Evolutionary conservation across 2,797 vertebrate genomes (phyloP).

Genomic region (Pseudochromis fuscus): DNA sequence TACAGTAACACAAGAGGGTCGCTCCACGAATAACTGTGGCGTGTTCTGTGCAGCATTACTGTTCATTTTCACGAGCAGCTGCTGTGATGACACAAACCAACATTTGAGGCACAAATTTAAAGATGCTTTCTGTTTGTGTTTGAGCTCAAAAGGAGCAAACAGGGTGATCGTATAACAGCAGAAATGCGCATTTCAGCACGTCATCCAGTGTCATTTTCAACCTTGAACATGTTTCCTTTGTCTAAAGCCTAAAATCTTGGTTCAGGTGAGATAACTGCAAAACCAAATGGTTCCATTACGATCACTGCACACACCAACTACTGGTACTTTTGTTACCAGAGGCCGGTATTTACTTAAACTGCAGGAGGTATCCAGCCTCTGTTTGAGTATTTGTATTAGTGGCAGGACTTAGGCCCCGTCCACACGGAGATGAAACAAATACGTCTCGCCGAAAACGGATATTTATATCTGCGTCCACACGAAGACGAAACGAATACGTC

Average conservation of each 20-base stretch:
- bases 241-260: not conserved
- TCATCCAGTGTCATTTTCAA: not conserved
- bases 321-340: conserved; percentile 12
- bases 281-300: not conserved
- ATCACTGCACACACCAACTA: too few relatives aligned
- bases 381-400: too few relatives aligned
- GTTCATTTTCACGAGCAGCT: conserved; percentile 19
- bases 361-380: too few relatives aligned
- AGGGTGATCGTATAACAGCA: not conserved
- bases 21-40: conserved; percentile 5
- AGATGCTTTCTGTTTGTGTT: not conserved
- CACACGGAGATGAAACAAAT: too few relatives aligned
- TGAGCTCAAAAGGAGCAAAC: not conserved
- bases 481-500: too few relatives aligned
- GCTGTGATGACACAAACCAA: not conserved
- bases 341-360: too few relatives aligned
- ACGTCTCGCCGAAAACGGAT: too few relatives aligned
- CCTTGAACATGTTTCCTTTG: not conserved
- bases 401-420: too few relatives aligned
- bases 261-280: not conserved
- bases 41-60: conserved; percentile 18
- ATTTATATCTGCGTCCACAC: too few relatives aligned
- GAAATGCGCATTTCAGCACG: not conserved
- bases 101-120: not conserved
- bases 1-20: conserved; percentile 37